phyloP scores from a whole-genome alignment of 1,140 invertebrate genomes.

The Amphibalanus amphitrite region DNA sequence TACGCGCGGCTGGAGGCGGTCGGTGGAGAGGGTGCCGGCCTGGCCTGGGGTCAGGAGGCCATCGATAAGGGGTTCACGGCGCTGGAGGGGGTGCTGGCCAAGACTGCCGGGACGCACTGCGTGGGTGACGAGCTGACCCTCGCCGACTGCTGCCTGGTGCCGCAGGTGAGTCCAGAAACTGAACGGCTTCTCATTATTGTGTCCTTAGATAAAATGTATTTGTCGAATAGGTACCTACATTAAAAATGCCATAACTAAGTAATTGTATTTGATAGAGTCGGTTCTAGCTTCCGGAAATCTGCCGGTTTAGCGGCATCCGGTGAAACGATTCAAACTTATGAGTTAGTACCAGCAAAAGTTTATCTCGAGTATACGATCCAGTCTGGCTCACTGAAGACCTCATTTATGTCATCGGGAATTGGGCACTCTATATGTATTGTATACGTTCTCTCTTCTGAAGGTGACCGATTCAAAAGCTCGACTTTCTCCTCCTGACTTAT shows the following conservation, averaged over 20 bases:
- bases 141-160: conserved; percentile 84
- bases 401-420: too few species aligned
- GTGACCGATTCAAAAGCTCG: too few species aligned
- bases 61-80: conserved; percentile 71
- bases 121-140: conserved; percentile 82
- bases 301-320: not conserved
- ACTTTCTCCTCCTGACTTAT: too few species aligned
- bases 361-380: too few species aligned
- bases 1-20: conserved; percentile 51
- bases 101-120: conserved; percentile 76
- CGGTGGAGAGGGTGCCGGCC: conserved; percentile 38
- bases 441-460: too few species aligned
- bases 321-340: not conserved
- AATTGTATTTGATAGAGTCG: too few species aligned
- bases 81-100: conserved; percentile 65
- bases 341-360: conserved; percentile 19
- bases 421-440: too few species aligned
- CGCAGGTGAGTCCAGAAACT: conserved; percentile 71
- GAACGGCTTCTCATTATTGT: conserved; percentile 36
- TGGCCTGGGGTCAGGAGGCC: conserved; percentile 72
- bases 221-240: not conserved
- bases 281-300: too few species aligned
- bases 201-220: not conserved
- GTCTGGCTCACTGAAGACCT: too few species aligned
- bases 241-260: too few species aligned